phyloP scores from a whole-genome alignment of 2,888 invertebrate genomes.

The Chloroclysta siterata region DNA sequence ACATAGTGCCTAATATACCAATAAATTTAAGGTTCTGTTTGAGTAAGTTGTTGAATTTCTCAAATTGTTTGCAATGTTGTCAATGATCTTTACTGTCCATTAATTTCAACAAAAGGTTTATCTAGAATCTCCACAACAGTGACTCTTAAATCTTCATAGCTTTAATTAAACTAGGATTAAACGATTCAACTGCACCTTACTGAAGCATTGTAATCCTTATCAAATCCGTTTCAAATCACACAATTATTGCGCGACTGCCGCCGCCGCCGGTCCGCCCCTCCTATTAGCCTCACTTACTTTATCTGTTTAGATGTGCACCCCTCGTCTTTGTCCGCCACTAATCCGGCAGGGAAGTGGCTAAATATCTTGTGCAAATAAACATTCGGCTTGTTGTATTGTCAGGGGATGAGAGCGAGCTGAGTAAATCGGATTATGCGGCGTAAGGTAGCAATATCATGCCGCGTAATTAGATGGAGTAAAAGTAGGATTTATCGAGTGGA shows the following conservation, averaged over 20 bases:
- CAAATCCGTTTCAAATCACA: slow-evolving; percentile 73
- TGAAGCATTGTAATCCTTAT: slow-evolving; percentile 63
- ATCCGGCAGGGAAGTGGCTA: slow-evolving; percentile 83
- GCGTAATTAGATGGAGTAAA: slow-evolving; percentile 68
- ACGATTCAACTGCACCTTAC: slow-evolving; percentile 41
- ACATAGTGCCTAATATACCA: neutral
- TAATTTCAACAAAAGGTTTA: no score
- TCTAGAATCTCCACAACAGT: slow-evolving; percentile 4
- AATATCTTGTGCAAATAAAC: slow-evolving; percentile 85
- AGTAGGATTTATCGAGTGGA: slow-evolving; percentile 59
- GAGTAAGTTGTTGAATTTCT: neutral
- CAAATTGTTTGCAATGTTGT: neutral
- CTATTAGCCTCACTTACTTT: slow-evolving; percentile 75
- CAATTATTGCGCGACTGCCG: slow-evolving; percentile 69
- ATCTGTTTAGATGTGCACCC: slow-evolving; percentile 67
- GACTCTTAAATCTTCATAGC: slow-evolving; percentile 14
- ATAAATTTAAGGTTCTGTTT: neutral
- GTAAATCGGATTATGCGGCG: slow-evolving; percentile 79
- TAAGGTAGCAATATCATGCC: slow-evolving; percentile 66
- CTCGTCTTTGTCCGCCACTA: slow-evolving; percentile 74
- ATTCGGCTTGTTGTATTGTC: slow-evolving; percentile 76
- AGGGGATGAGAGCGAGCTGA: slow-evolving; percentile 68
- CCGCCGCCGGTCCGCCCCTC: slow-evolving; percentile 70
- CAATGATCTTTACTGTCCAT: no score
- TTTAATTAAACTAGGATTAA: slow-evolving; percentile 46